These are phyloP conservation scores for Bombus waltoni DNA, from an alignment of 1,140 invertebrate genomes.

Conservation along the genomic window DNA sequence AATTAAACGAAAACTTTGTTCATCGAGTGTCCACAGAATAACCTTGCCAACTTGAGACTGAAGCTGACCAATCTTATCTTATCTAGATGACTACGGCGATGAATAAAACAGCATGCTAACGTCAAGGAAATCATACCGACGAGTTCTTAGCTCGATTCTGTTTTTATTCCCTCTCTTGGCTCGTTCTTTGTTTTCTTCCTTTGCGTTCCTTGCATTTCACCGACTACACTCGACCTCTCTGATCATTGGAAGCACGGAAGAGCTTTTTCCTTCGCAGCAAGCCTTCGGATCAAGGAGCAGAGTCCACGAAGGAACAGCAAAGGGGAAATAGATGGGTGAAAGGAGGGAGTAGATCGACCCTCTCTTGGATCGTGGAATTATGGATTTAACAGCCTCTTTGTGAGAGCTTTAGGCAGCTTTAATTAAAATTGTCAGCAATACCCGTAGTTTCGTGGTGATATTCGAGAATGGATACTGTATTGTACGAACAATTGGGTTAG, in stretches of 20 bases:
- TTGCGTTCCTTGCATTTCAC: too few relatives aligned
- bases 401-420: background rate
- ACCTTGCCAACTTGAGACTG: constrained; percentile 7
- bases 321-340: background rate
- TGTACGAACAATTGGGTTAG: background rate
- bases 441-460: background rate
- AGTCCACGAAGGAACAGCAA: background rate
- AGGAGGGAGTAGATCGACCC: background rate
- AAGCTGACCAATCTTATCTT: constrained; percentile 24
- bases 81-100: constrained; percentile 43
- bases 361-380: background rate
- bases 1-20: constrained; percentile 62
- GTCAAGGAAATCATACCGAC: constrained; percentile 43
- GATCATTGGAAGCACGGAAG: constrained; percentile 20
- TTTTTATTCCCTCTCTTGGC: background rate
- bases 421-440: constrained; percentile 2
- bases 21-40: constrained; percentile 53
- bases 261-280: constrained; percentile 2
- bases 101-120: constrained; percentile 57
- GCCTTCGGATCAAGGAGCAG: constrained; percentile 7
- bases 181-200: background rate
- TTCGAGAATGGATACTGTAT: background rate
- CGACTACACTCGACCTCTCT: background rate
- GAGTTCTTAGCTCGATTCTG: constrained; percentile 18
- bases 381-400: constrained; percentile 5